Evolutionary conservation across 2,888 invertebrate species (phyloP).

Genomic region (Herminia tarsipennalis): DNA sequence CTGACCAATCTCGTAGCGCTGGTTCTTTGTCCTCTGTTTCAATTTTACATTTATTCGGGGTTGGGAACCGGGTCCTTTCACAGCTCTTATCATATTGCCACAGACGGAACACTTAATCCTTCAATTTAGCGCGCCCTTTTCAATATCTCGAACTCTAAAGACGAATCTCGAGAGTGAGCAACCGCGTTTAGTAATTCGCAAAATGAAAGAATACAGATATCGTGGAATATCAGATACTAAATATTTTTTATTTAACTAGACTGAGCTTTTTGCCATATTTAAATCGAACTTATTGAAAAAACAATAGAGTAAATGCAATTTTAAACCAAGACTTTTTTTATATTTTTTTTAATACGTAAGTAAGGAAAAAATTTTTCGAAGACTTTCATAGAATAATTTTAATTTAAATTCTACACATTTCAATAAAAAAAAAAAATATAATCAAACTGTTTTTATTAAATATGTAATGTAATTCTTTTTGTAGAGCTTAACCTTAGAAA

Average conservation of each 20-base stretch:
- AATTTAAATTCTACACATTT: too few species aligned
- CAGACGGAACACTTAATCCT: constrained; percentile 73
- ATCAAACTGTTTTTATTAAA: not conserved
- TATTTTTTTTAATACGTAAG: too few species aligned
- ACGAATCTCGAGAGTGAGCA: constrained; percentile 36
- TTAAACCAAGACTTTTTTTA: too few species aligned
- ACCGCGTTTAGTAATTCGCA: constrained; percentile 20
- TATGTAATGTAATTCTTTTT: not conserved
- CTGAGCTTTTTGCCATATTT: too few species aligned
- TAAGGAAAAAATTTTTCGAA: too few species aligned
- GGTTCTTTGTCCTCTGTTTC: constrained; percentile 69
- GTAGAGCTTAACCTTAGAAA: not conserved
- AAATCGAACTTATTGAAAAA: too few species aligned
- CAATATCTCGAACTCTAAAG: constrained; percentile 54
- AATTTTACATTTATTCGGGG: constrained; percentile 67
- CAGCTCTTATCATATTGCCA: constrained; percentile 79
- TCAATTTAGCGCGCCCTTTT: constrained; percentile 67
- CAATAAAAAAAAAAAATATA: too few species aligned
- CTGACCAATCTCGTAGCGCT: constrained; percentile 60
- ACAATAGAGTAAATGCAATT: too few species aligned
- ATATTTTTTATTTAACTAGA: too few species aligned
- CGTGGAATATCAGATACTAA: too few species aligned
- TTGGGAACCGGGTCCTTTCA: constrained; percentile 56
- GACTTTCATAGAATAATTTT: too few species aligned
- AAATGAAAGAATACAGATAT: constrained; percentile 5